These are phyloP conservation scores for Myotis findleyi DNA, from an alignment of 2,797 vertebrate genomes.

Conservation along the genomic window DNA sequence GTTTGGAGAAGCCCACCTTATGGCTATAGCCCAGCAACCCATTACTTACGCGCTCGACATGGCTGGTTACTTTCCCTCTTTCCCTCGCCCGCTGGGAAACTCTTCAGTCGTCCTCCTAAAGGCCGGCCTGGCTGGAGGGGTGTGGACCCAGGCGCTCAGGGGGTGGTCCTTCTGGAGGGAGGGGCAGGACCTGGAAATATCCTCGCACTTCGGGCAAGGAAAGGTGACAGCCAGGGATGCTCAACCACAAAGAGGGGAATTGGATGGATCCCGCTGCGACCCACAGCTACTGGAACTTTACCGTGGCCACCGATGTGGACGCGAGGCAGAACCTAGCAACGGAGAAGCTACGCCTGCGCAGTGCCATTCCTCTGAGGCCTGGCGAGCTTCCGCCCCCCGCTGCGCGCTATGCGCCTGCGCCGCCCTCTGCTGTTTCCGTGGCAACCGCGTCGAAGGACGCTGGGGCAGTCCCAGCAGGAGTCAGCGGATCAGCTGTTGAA, in stretches of 20 bases:
- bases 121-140: neutral
- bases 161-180: neutral
- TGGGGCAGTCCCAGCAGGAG: rapidly evolving
- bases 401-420: neutral
- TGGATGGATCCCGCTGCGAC: neutral
- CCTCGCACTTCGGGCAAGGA: neutral
- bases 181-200: rapidly evolving
- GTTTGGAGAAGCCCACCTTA: neutral
- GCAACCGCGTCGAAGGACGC: neutral
- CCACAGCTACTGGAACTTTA: neutral
- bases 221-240: neutral
- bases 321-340: conserved; percentile 63
- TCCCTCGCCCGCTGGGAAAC: neutral
- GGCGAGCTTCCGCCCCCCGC: neutral
- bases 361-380: rapidly evolving
- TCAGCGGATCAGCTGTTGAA: rapidly evolving
- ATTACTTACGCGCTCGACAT: conserved; percentile 80
- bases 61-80: conserved; percentile 15
- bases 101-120: neutral
- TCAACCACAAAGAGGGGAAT: neutral
- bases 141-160: neutral
- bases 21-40: rapidly evolving
- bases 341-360: conserved; percentile 57
- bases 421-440: conserved; percentile 1
- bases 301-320: rapidly evolving